These are phyloP conservation scores for Acanthisitta chloris DNA, from an alignment of 2,113 vertebrate genomes.

Conservation along the genomic window DNA sequence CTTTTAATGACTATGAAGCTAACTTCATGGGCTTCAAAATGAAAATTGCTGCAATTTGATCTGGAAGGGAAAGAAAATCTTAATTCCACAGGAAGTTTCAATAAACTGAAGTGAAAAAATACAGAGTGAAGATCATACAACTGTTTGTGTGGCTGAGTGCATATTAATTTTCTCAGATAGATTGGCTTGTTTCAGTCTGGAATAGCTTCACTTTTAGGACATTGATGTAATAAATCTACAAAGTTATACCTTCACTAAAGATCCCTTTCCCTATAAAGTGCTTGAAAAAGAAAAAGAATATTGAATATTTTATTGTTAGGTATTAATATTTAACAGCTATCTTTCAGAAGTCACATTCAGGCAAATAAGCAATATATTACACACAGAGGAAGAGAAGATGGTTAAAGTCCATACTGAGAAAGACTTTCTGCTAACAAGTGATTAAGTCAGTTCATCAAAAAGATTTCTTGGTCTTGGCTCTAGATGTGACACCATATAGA, in stretches of 20 bases:
- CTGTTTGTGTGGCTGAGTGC: not conserved
- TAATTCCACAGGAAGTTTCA: not conserved
- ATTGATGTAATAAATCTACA: not conserved
- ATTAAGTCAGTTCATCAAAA: slow-evolving; percentile 33
- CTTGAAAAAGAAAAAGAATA: not conserved
- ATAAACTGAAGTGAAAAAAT: not conserved
- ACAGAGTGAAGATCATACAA: not conserved
- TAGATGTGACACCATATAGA: slow-evolving; percentile 13
- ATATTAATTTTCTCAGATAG: not conserved
- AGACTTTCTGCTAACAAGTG: slow-evolving; percentile 50
- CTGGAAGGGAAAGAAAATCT: not conserved
- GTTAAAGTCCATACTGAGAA: not conserved
- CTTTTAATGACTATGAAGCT: not conserved
- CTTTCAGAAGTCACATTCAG: not conserved
- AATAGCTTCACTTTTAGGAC: not conserved
- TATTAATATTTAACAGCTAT: not conserved
- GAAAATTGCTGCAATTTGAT: not conserved
- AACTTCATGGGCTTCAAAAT: not conserved
- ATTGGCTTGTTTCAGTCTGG: not conserved
- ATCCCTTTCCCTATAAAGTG: not conserved
- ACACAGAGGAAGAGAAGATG: not conserved
- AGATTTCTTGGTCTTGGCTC: slow-evolving; percentile 1
- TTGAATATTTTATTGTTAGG: not conserved
- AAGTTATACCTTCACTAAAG: not conserved
- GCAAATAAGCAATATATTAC: not conserved